Percentiles rank a stretch among this genome's conserved stretches.
Conservation (phyloP, 2,797 vertebrate genomes). For the Mus minutoides region DNA sequence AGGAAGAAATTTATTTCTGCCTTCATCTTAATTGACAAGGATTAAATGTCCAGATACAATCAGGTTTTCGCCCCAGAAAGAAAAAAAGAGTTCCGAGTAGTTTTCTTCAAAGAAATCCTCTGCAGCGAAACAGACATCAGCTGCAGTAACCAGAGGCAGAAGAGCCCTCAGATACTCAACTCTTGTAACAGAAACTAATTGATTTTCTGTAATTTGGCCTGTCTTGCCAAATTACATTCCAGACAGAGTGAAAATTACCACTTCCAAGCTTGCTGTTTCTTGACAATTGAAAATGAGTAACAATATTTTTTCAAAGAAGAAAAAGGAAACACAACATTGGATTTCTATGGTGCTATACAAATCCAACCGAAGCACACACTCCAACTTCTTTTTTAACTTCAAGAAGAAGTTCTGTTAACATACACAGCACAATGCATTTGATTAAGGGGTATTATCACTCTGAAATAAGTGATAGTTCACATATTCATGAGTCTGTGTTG, state of each 20-base stretch:
- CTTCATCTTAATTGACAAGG: slow-evolving; percentile 34
- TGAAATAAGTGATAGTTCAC: slow-evolving; percentile 38
- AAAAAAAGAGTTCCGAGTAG: slow-evolving; percentile 20
- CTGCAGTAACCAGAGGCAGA: slow-evolving; percentile 27
- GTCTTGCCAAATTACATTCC: slow-evolving; percentile 51
- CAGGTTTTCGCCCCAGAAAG: slow-evolving; percentile 50
- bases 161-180: background rate
- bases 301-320: slow-evolving; percentile 61
- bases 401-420: slow-evolving; percentile 51
- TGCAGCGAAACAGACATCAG: slow-evolving; percentile 1
- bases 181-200: slow-evolving; percentile 37
- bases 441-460: background rate
- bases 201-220: slow-evolving; percentile 48
- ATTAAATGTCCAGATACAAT: slow-evolving; percentile 10
- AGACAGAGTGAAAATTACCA: slow-evolving; percentile 67
- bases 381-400: slow-evolving; percentile 63
- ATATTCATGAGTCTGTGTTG: background rate
- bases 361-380: slow-evolving; percentile 53
- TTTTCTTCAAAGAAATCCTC: slow-evolving; percentile 57
- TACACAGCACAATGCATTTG: slow-evolving; percentile 23
- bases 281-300: slow-evolving; percentile 65
- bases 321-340: slow-evolving; percentile 57
- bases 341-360: slow-evolving; percentile 57
- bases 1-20: slow-evolving; percentile 13
- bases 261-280: slow-evolving; percentile 59